Conservation (phyloP, 2,113 vertebrate species). For the Salvator merianae region DNA sequence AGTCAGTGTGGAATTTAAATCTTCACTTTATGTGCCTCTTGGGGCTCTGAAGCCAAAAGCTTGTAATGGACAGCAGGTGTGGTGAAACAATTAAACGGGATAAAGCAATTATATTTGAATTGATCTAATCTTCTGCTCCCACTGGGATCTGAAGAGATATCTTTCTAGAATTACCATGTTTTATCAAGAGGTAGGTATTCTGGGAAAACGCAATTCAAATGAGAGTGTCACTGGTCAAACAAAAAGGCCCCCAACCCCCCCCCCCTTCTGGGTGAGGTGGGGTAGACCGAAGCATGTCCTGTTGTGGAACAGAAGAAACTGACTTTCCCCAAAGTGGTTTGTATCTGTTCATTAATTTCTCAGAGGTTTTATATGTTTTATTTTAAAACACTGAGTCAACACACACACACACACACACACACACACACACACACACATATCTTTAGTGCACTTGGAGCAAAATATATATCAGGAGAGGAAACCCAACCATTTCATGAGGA, state of each 20-base stretch:
- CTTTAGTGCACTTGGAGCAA: slow-evolving; percentile 65
- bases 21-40: slow-evolving; percentile 60
- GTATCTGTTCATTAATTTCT: slow-evolving; percentile 43
- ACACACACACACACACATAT: slow-evolving; percentile 48
- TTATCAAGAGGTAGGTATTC: slow-evolving; percentile 73
- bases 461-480: slow-evolving; percentile 58
- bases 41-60: slow-evolving; percentile 47
- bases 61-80: slow-evolving; percentile 42
- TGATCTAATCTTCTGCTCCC: slow-evolving; percentile 77
- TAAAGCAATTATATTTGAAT: slow-evolving; percentile 77
- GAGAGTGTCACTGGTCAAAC: slow-evolving; percentile 46
- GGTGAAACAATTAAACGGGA: slow-evolving; percentile 62
- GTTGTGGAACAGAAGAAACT: neutral
- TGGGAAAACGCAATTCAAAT: slow-evolving; percentile 73
- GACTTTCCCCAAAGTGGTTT: slow-evolving; percentile 42
- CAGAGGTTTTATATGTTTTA: slow-evolving; percentile 55
- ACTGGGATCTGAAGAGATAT: slow-evolving; percentile 68
- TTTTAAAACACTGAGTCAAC: slow-evolving; percentile 59
- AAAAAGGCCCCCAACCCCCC: slow-evolving; percentile 53
- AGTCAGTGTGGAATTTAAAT: slow-evolving; percentile 57
- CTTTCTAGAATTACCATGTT: slow-evolving; percentile 76
- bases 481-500: slow-evolving; percentile 33
- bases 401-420: slow-evolving; percentile 40
- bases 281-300: neutral
- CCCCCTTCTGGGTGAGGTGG: neutral